These are phyloP conservation scores for Solen grandis DNA, from an alignment of 1,140 invertebrate genomes.

Conservation along the genomic window DNA sequence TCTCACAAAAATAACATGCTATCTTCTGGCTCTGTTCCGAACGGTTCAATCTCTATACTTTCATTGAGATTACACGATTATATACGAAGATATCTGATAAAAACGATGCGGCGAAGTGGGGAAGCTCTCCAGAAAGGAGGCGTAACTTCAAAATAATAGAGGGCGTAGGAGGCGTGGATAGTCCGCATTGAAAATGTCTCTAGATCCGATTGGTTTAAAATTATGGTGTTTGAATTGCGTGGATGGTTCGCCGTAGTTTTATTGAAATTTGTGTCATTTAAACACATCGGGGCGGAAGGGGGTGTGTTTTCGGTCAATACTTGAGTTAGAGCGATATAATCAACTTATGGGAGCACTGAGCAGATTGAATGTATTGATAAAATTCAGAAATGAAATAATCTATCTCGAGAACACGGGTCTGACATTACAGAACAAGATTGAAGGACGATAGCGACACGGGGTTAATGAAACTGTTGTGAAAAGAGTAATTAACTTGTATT, in stretches of 20 bases:
- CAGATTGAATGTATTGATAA: too few species aligned
- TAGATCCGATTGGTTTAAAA: constrained; percentile 32
- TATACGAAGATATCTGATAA: constrained; percentile 34
- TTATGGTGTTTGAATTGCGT: constrained; percentile 9
- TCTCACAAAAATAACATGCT: constrained; percentile 25
- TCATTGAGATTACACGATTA: constrained; percentile 26
- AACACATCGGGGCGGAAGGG: constrained; percentile 19
- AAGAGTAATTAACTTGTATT: too few species aligned
- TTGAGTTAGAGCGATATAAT: too few species aligned
- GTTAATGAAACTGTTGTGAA: too few species aligned
- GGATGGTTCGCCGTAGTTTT: not conserved
- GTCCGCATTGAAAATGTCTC: constrained; percentile 34
- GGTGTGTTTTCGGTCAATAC: constrained; percentile 39
- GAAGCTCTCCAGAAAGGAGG: constrained; percentile 17
- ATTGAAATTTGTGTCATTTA: constrained; percentile 17
- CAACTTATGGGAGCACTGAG: too few species aligned
- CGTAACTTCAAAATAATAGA: constrained; percentile 42
- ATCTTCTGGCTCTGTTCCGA: not conserved
- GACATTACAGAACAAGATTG: too few species aligned
- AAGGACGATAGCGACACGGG: too few species aligned
- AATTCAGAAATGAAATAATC: too few species aligned
- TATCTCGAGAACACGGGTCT: too few species aligned
- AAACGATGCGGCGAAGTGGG: constrained; percentile 15
- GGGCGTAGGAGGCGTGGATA: constrained; percentile 19
- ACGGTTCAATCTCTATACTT: constrained; percentile 24